Evolutionary conservation across 2,888 invertebrate species (phyloP).

Genomic region (Drosophila meridionalis): DNA sequence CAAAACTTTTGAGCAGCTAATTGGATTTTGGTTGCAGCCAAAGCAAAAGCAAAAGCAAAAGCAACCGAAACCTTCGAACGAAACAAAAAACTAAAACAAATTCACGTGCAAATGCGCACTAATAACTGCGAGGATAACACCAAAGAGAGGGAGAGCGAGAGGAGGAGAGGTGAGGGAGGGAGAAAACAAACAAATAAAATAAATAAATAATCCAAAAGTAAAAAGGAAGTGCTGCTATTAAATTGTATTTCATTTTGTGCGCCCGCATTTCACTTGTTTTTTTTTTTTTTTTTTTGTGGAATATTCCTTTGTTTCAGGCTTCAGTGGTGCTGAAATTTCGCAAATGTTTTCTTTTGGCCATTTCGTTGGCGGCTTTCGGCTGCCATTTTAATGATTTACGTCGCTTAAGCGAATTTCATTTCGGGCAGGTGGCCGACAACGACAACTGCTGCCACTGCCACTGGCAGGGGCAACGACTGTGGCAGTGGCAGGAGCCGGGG

Average conservation of each 20-base stretch:
- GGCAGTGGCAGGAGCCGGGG: slow-evolving; percentile 12
- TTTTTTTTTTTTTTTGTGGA: slow-evolving; percentile 15
- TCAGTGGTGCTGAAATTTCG: slow-evolving; percentile 75
- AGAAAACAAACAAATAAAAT: slow-evolving; percentile 49
- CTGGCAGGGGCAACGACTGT: slow-evolving; percentile 6
- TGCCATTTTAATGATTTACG: slow-evolving; percentile 75
- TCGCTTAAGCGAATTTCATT: slow-evolving; percentile 61
- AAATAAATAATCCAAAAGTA: slow-evolving; percentile 62
- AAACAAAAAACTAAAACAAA: slow-evolving; percentile 54
- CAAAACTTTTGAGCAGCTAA: slow-evolving; percentile 78
- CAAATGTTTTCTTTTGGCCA: slow-evolving; percentile 73
- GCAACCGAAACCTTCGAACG: slow-evolving; percentile 22
- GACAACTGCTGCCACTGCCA: slow-evolving; percentile 5
- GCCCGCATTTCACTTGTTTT: slow-evolving; percentile 31
- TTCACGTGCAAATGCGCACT: slow-evolving; percentile 76
- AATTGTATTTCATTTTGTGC: slow-evolving; percentile 63
- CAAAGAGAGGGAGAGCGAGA: slow-evolving; percentile 26
- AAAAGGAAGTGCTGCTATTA: slow-evolving; percentile 75
- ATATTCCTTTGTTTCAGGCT: slow-evolving; percentile 65
- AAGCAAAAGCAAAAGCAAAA: slow-evolving; percentile 35
- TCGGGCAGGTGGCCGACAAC: slow-evolving; percentile 44
- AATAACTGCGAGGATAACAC: slow-evolving; percentile 61
- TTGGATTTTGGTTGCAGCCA: slow-evolving; percentile 76
- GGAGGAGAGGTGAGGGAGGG: slow-evolving; percentile 16
- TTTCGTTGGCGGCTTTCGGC: slow-evolving; percentile 58